Base-by-base conservation (phyloP, 1,140 invertebrate species). In the Atta texana region DNA sequence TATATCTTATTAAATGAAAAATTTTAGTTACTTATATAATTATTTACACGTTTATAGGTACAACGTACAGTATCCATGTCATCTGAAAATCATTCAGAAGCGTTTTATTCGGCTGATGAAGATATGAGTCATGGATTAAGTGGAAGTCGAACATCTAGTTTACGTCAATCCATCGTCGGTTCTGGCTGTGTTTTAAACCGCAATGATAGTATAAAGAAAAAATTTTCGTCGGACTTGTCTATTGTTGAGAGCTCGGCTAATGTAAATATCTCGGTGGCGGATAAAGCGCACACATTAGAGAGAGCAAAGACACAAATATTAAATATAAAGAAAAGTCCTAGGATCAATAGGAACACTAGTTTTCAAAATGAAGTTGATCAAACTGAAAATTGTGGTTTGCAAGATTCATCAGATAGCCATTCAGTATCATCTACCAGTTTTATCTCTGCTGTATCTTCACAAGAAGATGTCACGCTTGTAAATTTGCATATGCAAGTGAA, bases 401-500 rank as follows among this genome's bases (percentile, higher is more conserved):
- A 93, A 6, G 96, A 96, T 89, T 96, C 96, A 0, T 96, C 96
- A 0, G 97, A 97, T 90, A 97, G 96, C 55, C 96, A 96, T 86
- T 98, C 97, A 1, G 96, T 98, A 2, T 98, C 97, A 5, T 98
- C 97, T 18, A 98, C 97, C 3, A 99, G 98, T 0, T 99, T 98
- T 91, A 98, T 98, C 75, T 99, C 98, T 0, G 98, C 98, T 3
- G 96, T 98, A 80, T 98, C 98, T 0, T 99, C 98, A n/a, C 98
- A 99, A 93, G 98, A 98, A 94, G 98, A 99, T 92, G 97, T 98
- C 92, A 98, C 98, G 2, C 94, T 99, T 74, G 98, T 99, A 0
- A 99, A 99, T 96, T 95, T 99, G 7, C 98, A 99, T 92, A 98
- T 98, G 96, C 99, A 99, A 95, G 97, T 99, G 10, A 99, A 99